A percentile compares a stretch with the other conserved stretches of the same genome.
Conservation (phyloP, 2,113 vertebrate species). For the Drymodes brunneopygia region DNA sequence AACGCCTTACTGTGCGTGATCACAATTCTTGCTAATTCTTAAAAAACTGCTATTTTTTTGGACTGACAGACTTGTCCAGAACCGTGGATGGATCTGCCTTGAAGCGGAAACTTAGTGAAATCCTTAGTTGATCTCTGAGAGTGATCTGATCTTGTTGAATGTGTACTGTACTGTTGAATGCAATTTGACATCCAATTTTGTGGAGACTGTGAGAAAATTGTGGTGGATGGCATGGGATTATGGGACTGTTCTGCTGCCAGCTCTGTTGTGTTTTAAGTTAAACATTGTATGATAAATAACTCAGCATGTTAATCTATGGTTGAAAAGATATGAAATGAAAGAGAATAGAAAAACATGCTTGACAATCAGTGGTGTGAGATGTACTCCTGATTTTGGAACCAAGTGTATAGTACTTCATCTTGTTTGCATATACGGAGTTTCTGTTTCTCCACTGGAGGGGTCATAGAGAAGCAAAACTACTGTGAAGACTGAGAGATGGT, state of each 20-base stretch:
- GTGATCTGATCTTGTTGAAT: neutral
- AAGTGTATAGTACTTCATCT: neutral
- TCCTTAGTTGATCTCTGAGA: neutral
- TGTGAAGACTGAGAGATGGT: neutral
- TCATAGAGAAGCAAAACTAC: neutral
- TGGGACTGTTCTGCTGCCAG: conserved; percentile 12
- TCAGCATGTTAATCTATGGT: conserved; percentile 10
- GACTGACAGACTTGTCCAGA: neutral
- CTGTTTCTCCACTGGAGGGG: neutral
- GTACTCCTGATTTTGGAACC: neutral
- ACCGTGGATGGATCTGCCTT: neutral
- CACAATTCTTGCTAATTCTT: neutral
- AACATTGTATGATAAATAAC: conserved; percentile 19
- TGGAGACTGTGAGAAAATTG: conserved; percentile 13
- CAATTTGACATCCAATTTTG: neutral
- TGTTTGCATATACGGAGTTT: neutral
- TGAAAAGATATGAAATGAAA: conserved; percentile 5
- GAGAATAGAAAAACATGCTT: neutral
- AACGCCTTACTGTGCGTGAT: neutral
- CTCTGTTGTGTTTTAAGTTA: conserved; percentile 24
- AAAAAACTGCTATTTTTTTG: neutral
- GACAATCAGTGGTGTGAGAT: neutral
- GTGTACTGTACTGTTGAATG: neutral
- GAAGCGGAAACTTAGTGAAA: neutral
- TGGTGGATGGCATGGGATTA: neutral